Evolutionary conservation across 2,888 invertebrate species (phyloP), one percentile per base, ranked within the genome.

Genomic region (Troides helena): DNA sequence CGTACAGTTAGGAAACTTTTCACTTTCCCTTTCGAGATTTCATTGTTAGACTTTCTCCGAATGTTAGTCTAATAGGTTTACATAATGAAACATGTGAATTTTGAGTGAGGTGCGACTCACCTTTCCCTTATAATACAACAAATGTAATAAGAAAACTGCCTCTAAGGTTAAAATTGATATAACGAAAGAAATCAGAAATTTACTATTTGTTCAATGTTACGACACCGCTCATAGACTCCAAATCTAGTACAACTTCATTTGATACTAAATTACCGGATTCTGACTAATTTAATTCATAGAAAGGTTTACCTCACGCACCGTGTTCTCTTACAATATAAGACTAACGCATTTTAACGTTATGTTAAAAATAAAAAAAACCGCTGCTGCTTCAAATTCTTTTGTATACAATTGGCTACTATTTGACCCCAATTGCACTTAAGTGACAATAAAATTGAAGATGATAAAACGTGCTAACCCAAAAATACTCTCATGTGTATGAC

Each of bases 41-140:
- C 53, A 7, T n/a, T n/a, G 53, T 53, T 53, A n/a, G n/a, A 53
- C 53, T 18, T 53, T 53, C 18, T 53, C 53, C 18, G n/a, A 30
- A 53, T n/a, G 18, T n/a, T 53, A 53, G n/a, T 53, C 53, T 53
- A 53, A 53, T 53, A n/a, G 53, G 53, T 53, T 53, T 53, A n/a
- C 53, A n/a, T 53, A 53, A 53, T n/a, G 53, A 53, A 50, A 53
- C n/a, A n/a, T 53, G 53, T n/a, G 7, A n/a, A 53, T 53, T 53
- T 5, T 53, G 53, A 53, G 6, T 5, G 18, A 53, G 53, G 53
- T 53, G 53, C 18, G n/a, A 58, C 23, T 58, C 14, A 21, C 18
- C 14, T 23, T 23, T 58, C 21, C 12, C 58, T 10, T 23, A 50
- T n/a, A 46, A n/a, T n/a, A 18, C 4, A 7, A 53, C 53, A 53